Evolutionary conservation across 2,113 vertebrate genomes (phyloP).

Genomic region (Oostethus manadensis): DNA sequence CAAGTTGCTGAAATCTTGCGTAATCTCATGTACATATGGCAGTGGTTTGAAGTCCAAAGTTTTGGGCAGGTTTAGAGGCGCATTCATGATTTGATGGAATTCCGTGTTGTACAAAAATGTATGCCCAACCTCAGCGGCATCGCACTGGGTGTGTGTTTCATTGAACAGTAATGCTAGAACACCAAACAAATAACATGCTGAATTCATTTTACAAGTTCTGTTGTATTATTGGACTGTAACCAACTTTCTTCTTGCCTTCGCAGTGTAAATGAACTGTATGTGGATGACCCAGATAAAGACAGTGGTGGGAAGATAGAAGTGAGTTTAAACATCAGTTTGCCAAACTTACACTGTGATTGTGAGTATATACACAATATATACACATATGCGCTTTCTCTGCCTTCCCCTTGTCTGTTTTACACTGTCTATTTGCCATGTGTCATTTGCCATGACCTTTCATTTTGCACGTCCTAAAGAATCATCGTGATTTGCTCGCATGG

Average conservation of each 20-base stretch:
- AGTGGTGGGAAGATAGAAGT: constrained; percentile 99
- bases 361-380: constrained; percentile 74
- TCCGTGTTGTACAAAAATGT: not conserved
- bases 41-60: too few species aligned
- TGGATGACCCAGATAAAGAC: constrained; percentile 97
- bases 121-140: not conserved
- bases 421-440: not conserved
- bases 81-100: not conserved
- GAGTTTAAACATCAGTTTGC: constrained; percentile 97
- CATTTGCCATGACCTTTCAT: not conserved
- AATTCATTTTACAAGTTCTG: not conserved
- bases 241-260: constrained; percentile 3
- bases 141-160: too few species aligned
- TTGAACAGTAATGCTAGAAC: too few species aligned
- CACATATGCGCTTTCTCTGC: constrained; percentile 31
- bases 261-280: constrained; percentile 97
- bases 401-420: constrained; percentile 18
- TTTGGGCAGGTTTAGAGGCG: too few species aligned
- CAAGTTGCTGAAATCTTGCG: too few species aligned
- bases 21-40: too few species aligned
- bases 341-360: constrained; percentile 96
- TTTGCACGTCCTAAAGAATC: constrained; percentile 3
- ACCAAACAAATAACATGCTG: too few species aligned
- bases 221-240: constrained; percentile 8
- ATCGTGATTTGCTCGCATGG: constrained; percentile 19